These are phyloP conservation scores for Sebastes reedi DNA, from an alignment of 2,797 vertebrate species.

Conservation along the genomic window DNA sequence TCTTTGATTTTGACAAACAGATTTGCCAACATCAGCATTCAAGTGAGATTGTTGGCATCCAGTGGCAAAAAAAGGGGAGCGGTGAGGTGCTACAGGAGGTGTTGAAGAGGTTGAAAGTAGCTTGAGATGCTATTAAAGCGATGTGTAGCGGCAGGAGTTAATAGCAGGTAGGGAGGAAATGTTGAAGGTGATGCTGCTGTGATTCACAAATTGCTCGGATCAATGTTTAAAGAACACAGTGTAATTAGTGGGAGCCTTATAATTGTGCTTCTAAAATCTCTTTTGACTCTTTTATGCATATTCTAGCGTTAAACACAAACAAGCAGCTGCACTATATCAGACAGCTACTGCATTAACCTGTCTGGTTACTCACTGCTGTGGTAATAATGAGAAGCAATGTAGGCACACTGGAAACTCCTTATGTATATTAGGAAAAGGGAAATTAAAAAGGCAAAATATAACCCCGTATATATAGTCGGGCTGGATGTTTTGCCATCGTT, in stretches of 20 bases:
- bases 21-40: constrained; percentile 27
- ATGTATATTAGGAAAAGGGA: neutral
- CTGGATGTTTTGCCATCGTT: neutral
- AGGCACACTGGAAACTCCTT: neutral
- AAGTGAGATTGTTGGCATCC: constrained; percentile 33
- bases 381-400: constrained; percentile 23
- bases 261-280: constrained; percentile 8
- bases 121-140: constrained; percentile 23
- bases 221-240: constrained; percentile 27
- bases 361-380: constrained; percentile 25
- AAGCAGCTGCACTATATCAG: constrained; percentile 18
- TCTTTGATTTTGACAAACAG: constrained; percentile 57
- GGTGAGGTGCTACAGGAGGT: neutral
- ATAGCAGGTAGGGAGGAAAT: constrained; percentile 1
- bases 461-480: neutral
- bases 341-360: constrained; percentile 20
- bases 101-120: constrained; percentile 1
- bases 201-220: constrained; percentile 29
- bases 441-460: neutral
- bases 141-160: neutral
- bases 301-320: constrained; percentile 21
- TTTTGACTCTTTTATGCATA: neutral
- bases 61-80: neutral
- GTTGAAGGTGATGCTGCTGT: constrained; percentile 12
- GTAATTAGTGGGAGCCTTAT: constrained; percentile 8